Evolutionary conservation across 1,140 invertebrate genomes (phyloP).

Genomic region (Saccostrea cuccullata): DNA sequence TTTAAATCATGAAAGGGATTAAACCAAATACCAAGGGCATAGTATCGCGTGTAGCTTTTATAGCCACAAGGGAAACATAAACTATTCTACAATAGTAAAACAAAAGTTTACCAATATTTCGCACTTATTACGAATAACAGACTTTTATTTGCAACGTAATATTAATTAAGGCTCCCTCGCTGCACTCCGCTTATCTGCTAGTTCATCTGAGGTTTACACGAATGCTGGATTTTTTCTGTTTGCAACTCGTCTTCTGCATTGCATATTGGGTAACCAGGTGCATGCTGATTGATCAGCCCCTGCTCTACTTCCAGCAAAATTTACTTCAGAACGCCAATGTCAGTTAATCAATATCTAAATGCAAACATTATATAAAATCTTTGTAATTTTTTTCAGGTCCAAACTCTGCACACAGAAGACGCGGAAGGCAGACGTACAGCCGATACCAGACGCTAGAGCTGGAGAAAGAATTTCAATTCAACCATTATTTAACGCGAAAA

Average conservation of each 20-base stretch:
- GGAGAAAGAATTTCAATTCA: conserved; percentile 85
- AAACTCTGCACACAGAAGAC: conserved; percentile 81
- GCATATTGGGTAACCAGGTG: conserved; percentile 31
- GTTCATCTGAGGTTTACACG: conserved; percentile 11
- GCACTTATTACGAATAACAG: conserved; percentile 31
- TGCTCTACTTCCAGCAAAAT: conserved; percentile 27
- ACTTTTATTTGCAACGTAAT: conserved; percentile 32
- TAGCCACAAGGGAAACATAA: background rate
- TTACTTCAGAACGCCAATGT: background rate
- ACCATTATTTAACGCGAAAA: conserved; percentile 84
- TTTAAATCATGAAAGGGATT: background rate
- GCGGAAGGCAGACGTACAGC: conserved; percentile 97
- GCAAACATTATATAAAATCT: conserved; percentile 4
- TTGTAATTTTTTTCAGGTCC: conserved; percentile 27
- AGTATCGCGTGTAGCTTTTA: background rate
- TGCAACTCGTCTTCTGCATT: conserved; percentile 12
- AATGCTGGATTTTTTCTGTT: background rate
- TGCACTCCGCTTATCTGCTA: conserved; percentile 4
- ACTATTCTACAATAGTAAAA: background rate
- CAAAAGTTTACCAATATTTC: conserved; percentile 10
- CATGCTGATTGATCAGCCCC: background rate
- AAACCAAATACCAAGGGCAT: background rate
- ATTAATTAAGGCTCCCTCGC: conserved; percentile 23
- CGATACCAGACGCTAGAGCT: conserved; percentile 87
- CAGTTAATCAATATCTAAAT: conserved; percentile 20